Conservation (phyloP, 1,140 invertebrate species). For the Drosophila biarmipes region DNA sequence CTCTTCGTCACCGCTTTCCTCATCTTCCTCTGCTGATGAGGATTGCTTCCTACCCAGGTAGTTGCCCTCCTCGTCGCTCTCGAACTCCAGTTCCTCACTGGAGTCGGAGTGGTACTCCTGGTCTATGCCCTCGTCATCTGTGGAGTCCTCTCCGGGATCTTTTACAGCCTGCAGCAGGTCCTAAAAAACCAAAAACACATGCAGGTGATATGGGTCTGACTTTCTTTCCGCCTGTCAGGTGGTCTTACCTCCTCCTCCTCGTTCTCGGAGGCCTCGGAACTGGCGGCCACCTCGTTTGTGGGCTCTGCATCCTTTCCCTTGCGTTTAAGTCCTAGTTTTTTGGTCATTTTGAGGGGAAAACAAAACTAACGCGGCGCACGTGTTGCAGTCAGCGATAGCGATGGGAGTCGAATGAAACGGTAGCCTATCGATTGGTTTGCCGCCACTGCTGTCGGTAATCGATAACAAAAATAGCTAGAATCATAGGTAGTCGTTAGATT, state of each 20-base stretch:
- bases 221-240: not conserved
- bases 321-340: conserved; percentile 61
- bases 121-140: conserved; percentile 84
- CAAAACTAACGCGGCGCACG: conserved; percentile 75
- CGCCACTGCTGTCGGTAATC: conserved; percentile 11
- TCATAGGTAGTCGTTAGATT: no score
- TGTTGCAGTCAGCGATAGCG: conserved; percentile 63
- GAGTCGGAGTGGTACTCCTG: conserved; percentile 86
- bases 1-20: conserved; percentile 38
- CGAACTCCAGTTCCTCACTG: conserved; percentile 85
- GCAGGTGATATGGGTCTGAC: not conserved
- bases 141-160: conserved; percentile 68
- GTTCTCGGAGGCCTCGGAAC: conserved; percentile 64
- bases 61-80: conserved; percentile 86
- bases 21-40: conserved; percentile 59
- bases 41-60: conserved; percentile 64
- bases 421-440: not conserved
- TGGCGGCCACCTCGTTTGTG: conserved; percentile 44
- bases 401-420: conserved; percentile 16
- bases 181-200: conserved; percentile 39
- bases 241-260: conserved; percentile 62
- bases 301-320: conserved; percentile 57
- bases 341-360: conserved; percentile 66
- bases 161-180: conserved; percentile 71
- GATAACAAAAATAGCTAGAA: conserved; percentile 6